A percentile compares a stretch with the other conserved stretches of the same genome.
These are phyloP conservation scores for Heliocidaris tuberculata DNA, from an alignment of 35 echinoderm and acorn worm genomes.

Conservation along the genomic window DNA sequence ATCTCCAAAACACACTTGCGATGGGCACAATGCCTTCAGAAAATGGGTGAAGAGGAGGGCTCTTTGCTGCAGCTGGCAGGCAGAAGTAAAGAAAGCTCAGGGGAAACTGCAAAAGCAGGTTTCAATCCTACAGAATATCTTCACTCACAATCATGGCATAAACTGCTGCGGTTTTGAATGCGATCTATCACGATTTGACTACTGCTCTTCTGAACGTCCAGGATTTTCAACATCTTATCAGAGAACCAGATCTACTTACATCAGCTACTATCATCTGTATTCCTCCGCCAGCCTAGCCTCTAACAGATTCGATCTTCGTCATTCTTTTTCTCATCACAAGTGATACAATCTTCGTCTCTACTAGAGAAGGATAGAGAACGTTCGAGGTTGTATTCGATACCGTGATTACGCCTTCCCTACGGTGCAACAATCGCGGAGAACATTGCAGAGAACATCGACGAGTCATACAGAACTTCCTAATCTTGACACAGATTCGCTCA, in stretches of 20 bases:
- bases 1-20: constrained; percentile 67
- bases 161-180: constrained; percentile 91
- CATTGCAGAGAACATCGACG: constrained; percentile 61
- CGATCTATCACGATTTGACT: constrained; percentile 78
- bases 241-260: constrained; percentile 44
- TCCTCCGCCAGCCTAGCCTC: background rate
- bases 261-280: background rate
- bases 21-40: constrained; percentile 76
- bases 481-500: constrained; percentile 70
- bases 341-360: constrained; percentile 77
- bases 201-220: constrained; percentile 60
- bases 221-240: constrained; percentile 80
- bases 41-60: constrained; percentile 69
- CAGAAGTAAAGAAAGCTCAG: constrained; percentile 43
- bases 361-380: constrained; percentile 69
- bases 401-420: constrained; percentile 83
- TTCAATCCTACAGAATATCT: constrained; percentile 49
- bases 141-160: constrained; percentile 55
- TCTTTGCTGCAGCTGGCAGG: constrained; percentile 40
- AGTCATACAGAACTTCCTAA: constrained; percentile 69
- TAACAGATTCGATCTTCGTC: constrained; percentile 79
- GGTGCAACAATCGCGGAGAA: constrained; percentile 74
- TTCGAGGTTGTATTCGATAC: constrained; percentile 74
- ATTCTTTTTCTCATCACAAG: constrained; percentile 80
- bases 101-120: constrained; percentile 45